Evolutionary conservation across 2,888 invertebrate genomes (phyloP), one percentile per base, ranked within the genome.

Genomic region (Cheilosia vernalis): DNA sequence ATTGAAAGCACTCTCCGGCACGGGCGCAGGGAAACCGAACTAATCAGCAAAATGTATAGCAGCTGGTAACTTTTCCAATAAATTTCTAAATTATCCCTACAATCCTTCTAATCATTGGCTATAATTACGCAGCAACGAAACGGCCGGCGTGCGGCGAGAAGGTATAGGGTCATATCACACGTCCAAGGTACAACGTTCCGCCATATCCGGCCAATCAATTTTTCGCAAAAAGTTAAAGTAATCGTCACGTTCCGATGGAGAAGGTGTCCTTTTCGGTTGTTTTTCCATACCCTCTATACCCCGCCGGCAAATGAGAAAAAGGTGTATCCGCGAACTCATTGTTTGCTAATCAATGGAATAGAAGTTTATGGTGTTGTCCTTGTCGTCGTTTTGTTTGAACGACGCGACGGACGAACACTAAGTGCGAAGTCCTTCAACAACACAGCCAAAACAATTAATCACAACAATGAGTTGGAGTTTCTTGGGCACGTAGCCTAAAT

Each of bases 341-440:
- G 85, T 81, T 85, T 85, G 76, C 76, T 72, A 81, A 85, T 85
- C 85, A 85, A 76, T 81, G 77, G 72, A 77, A 81, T 72, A 72
- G 76, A 77, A 81, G 76, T 72, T 81, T 79, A 64, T 51, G 64
- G 58, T 66, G 49, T 30, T 9, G 30, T 7, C 9, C 7, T 60
- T 17, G 61, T n/a, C 55, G 33, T n/a, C 55, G 55, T 33, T 55
- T 79, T 53, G 78, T 55, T 33, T 10, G 24, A 17, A 10, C 9
- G 13, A 44, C 19, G 70, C 9, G 13, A 44, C 19, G 70, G n/a
- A n/a, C 19, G 55, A 51, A 27, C 9, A 63, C 40, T 13, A 30
- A 33, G 55, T 66, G 55, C 61, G 37, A 74, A 49, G 51, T 33
- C 30, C 67, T 80, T 74, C 64, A 79, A 70, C 47, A 37, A 19